Evolutionary conservation across 1,140 invertebrate genomes (phyloP), one percentile per base, ranked within the genome.

Genomic region (Idris sp.): DNA sequence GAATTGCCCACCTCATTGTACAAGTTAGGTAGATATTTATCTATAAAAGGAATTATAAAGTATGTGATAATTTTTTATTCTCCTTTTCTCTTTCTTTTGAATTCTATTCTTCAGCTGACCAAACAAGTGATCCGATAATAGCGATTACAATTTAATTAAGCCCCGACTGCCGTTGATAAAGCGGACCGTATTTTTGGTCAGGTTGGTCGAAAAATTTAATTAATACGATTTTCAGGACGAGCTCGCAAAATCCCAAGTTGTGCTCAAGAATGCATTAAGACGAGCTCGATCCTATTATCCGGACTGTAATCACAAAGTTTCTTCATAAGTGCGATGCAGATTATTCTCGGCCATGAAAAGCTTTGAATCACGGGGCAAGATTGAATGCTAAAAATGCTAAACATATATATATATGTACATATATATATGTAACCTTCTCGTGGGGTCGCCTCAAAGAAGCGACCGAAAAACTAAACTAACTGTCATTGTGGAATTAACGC

Each of bases 351-450:
- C 10, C 13, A 3, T 10, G 10, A 10, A 7, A 2, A 43, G 26
- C 40, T 22, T 49, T 2, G 13, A 18, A 10, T 4, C 43, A 11
- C 54, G 31, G 11, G 8, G 3, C 22, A 8, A 4, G 22, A 19
- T 61, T 31, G 15, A 41, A 41, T 31, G 44, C 33, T 30, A 62
- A 62, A 62, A 62, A 62, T 33, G 56, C 9, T 25, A 49, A 62
- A 49, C 16, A 61, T 6, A 13, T n/a, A n/a, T n/a, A n/a, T n/a
- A n/a, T n/a, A n/a, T n/a, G n/a, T n/a, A n/a, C n/a, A n/a, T n/a
- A n/a, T n/a, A n/a, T n/a, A n/a, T n/a, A n/a, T n/a, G n/a, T n/a
- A n/a, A n/a, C n/a, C n/a, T n/a, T n/a, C n/a, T n/a, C n/a, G n/a
- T n/a, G n/a, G n/a, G n/a, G n/a, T n/a, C n/a, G n/a, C n/a, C n/a